phyloP scores from a whole-genome alignment of 2,113 vertebrate genomes.

The Antechinus flavipes region DNA sequence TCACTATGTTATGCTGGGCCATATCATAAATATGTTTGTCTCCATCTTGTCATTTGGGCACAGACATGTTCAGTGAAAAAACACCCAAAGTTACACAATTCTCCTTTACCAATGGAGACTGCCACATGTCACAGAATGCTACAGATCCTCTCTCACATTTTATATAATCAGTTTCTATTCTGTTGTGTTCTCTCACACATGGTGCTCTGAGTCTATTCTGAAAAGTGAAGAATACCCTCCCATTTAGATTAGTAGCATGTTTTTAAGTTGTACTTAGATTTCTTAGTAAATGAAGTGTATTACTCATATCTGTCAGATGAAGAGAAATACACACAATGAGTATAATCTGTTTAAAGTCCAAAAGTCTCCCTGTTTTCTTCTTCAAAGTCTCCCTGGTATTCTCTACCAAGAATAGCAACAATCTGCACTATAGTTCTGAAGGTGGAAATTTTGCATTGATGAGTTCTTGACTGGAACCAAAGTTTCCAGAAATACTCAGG shows the following conservation, averaged over 20 bases:
- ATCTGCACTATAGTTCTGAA: conserved; percentile 5
- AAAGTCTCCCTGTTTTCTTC: conserved; percentile 54
- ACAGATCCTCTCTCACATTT: conserved; percentile 84
- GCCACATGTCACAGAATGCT: conserved; percentile 82
- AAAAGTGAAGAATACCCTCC: conserved; percentile 85
- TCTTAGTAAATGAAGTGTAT: conserved; percentile 83
- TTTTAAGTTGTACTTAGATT: conserved; percentile 82
- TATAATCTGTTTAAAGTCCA: conserved; percentile 81
- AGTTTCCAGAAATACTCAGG: no score
- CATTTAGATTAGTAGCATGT: conserved; percentile 85
- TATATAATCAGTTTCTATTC: conserved; percentile 88
- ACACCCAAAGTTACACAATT: conserved; percentile 62
- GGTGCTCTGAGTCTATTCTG: conserved; percentile 79
- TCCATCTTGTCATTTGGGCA: conserved; percentile 40
- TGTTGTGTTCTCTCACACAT: conserved; percentile 87
- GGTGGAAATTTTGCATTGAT: background rate
- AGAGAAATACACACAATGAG: conserved; percentile 82
- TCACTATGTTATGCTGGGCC: background rate
- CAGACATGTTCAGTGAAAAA: conserved; percentile 20
- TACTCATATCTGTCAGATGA: conserved; percentile 84
- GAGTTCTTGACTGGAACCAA: background rate
- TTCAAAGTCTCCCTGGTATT: conserved; percentile 43
- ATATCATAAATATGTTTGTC: conserved; percentile 12
- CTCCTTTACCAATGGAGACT: conserved; percentile 76
- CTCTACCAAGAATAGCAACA: conserved; percentile 20